These are phyloP conservation scores for Lutraria rhynchaena DNA, from an alignment of 1,140 invertebrate species.

Conservation along the genomic window DNA sequence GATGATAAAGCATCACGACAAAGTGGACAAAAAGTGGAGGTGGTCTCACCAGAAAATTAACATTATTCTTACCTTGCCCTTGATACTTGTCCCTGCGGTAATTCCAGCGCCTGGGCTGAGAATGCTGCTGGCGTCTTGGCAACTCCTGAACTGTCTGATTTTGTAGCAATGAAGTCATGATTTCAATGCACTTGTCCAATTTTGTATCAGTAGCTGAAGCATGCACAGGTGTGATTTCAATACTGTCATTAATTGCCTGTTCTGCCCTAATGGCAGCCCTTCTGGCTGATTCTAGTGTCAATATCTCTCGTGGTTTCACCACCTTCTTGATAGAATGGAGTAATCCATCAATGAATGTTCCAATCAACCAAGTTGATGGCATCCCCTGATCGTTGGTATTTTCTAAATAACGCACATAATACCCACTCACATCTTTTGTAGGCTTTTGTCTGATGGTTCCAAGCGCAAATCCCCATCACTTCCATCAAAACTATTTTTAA, in stretches of 20 bases:
- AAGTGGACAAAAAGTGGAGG: neutral
- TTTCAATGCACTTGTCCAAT: neutral
- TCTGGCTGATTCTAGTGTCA: neutral
- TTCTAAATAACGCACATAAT: neutral
- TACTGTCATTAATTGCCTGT: neutral
- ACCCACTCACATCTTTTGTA: conserved; percentile 1
- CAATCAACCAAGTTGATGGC: conserved; percentile 3
- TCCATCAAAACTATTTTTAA: conserved; percentile 22
- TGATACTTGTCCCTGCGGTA: no score
- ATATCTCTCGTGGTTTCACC: conserved; percentile 18
- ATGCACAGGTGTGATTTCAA: neutral
- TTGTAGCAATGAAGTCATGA: neutral
- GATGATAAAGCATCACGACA: conserved; percentile 10
- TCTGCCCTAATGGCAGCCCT: conserved; percentile 22
- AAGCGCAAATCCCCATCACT: conserved; percentile 3
- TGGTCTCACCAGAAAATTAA: neutral
- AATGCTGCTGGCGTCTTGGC: neutral
- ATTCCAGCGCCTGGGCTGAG: neutral
- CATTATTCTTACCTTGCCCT: conserved; percentile 35
- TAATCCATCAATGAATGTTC: conserved; percentile 2
- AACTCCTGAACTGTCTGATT: neutral
- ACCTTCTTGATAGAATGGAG: neutral
- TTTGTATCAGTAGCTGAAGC: neutral
- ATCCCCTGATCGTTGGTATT: neutral
- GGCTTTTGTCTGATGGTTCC: neutral